These are phyloP conservation scores for Polypedilum pembai DNA, from an alignment of 1,140 invertebrate species.

Conservation along the genomic window DNA sequence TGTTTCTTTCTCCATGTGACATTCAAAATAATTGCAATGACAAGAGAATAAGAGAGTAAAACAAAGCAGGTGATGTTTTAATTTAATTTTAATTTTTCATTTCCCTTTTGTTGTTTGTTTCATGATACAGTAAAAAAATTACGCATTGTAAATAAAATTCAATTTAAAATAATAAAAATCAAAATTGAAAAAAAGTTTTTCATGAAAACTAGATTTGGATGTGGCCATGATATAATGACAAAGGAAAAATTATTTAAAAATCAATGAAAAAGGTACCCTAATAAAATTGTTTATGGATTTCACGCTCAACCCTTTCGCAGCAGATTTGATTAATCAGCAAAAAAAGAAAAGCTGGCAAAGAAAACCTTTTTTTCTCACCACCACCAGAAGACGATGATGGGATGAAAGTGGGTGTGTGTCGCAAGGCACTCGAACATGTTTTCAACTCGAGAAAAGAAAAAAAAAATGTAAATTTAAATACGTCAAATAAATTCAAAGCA, in stretches of 20 bases:
- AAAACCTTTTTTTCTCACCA: constrained; percentile 4
- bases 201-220: constrained; percentile 3
- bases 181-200: too few species aligned
- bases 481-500: constrained; percentile 18
- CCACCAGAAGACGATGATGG: not conserved
- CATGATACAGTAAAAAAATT: too few species aligned
- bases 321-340: constrained; percentile 6
- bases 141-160: too few species aligned
- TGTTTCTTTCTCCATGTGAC: too few species aligned
- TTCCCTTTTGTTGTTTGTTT: not conserved
- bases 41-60: too few species aligned
- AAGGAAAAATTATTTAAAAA: not conserved
- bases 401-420: not conserved
- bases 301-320: not conserved
- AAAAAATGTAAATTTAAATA: constrained; percentile 15
- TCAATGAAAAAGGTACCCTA: constrained; percentile 15
- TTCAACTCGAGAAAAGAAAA: not conserved
- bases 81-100: not conserved
- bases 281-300: constrained; percentile 19
- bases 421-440: not conserved
- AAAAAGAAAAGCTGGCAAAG: too few species aligned
- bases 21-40: too few species aligned
- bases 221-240: not conserved
- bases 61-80: not conserved
- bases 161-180: not conserved